Percentiles rank a stretch among this genome's conserved stretches.
These are phyloP conservation scores for Macaria notata DNA, from an alignment of 2,888 invertebrate species.

Conservation along the genomic window DNA sequence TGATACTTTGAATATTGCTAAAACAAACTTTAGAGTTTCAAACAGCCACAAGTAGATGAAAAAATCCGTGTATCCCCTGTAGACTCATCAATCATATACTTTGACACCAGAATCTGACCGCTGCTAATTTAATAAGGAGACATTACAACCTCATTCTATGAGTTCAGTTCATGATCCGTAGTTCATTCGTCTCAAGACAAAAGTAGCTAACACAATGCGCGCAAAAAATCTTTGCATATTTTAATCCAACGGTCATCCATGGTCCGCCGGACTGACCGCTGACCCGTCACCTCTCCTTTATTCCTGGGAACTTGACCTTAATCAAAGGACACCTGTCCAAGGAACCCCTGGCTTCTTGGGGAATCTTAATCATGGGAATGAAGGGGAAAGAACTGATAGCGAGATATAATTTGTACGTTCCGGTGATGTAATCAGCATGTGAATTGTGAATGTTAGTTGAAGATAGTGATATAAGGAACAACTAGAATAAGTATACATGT, in stretches of 20 bases:
- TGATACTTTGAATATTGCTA: no score
- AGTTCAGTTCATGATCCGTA: no score
- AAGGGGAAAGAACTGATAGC: conserved; percentile 32
- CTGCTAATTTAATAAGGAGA: no score
- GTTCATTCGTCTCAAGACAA: no score
- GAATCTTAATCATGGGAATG: conserved; percentile 77
- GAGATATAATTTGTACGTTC: conserved; percentile 25
- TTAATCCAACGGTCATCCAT: conserved; percentile 65
- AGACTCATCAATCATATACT: no score
- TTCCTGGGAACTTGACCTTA: conserved; percentile 76
- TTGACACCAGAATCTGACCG: no score
- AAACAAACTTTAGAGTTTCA: no score
- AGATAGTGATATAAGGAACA: background rate
- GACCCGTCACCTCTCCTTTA: conserved; percentile 55
- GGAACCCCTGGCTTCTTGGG: conserved; percentile 52
- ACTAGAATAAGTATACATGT: no score
- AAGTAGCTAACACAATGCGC: no score
- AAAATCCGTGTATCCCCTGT: no score
- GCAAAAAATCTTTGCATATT: conserved; percentile 40
- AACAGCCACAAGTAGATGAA: no score
- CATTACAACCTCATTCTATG: no score
- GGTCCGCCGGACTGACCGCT: conserved; percentile 57
- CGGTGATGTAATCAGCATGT: conserved; percentile 23
- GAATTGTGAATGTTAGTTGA: background rate
- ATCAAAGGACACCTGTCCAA: conserved; percentile 70